Percentiles rank a stretch among this genome's conserved stretches.
phyloP scores from a whole-genome alignment of 2,113 vertebrate genomes.

The Actenoides lindsayi region DNA sequence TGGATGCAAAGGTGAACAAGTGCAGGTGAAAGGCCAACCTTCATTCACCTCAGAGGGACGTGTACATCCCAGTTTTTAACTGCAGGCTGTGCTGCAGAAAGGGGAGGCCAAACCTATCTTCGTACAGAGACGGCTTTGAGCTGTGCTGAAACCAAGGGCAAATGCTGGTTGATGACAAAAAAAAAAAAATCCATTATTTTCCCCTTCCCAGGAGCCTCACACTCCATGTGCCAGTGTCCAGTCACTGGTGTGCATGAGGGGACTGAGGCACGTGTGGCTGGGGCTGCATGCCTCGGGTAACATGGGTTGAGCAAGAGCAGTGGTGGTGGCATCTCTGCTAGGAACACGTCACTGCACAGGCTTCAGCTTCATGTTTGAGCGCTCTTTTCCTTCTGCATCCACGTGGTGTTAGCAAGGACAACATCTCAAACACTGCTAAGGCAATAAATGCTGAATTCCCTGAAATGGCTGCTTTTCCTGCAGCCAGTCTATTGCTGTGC shows the following conservation, averaged over 20 bases:
- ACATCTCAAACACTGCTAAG: background rate
- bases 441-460: background rate
- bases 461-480: background rate
- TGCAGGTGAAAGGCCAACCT: background rate
- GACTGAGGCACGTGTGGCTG: no score
- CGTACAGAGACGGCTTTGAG: background rate
- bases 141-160: background rate
- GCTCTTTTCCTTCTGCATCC: background rate
- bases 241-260: background rate
- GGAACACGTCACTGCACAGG: accelerated
- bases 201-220: background rate
- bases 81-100: background rate
- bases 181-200: background rate
- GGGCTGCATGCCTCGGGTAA: background rate
- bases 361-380: background rate
- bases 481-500: background rate
- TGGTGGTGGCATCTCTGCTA: background rate
- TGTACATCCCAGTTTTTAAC: no score
- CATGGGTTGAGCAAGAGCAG: background rate
- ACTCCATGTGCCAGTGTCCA: accelerated
- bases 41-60: background rate
- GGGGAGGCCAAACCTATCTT: background rate
- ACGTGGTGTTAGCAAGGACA: accelerated
- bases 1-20: background rate
- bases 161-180: background rate